Conservation (phyloP, 1,140 invertebrate genomes). For the Gonatopus flavifemur region DNA sequence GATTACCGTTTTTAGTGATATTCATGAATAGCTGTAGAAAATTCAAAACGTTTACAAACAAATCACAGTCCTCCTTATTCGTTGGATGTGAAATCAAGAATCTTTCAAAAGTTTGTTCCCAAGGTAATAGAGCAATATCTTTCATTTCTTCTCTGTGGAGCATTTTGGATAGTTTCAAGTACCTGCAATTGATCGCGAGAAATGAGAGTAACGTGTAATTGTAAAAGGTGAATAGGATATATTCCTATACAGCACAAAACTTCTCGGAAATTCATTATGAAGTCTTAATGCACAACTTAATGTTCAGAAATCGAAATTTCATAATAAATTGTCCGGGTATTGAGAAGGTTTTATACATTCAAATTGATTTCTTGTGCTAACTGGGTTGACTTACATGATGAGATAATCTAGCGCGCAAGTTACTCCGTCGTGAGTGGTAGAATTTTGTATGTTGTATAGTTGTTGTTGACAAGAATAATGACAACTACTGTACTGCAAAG, state of each 20-base stretch:
- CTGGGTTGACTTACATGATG: conserved; percentile 60
- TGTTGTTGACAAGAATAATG: conserved; percentile 56
- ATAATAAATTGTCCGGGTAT: too few species aligned
- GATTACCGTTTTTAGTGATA: conserved; percentile 28
- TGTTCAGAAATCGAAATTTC: too few species aligned
- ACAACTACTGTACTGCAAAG: conserved; percentile 55
- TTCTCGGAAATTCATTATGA: too few species aligned
- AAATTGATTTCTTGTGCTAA: background rate
- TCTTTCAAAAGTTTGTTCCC: conserved; percentile 61
- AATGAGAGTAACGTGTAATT: too few species aligned
- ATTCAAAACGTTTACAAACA: conserved; percentile 61
- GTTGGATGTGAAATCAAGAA: conserved; percentile 65
- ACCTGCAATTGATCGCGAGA: too few species aligned
- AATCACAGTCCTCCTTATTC: conserved; percentile 60
- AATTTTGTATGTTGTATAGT: conserved; percentile 64
- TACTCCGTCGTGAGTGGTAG: conserved; percentile 62
- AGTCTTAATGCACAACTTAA: too few species aligned
- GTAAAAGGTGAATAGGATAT: too few species aligned
- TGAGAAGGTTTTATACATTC: background rate
- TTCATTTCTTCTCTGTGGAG: conserved; percentile 31
- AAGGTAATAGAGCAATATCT: conserved; percentile 58
- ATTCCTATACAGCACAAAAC: too few species aligned
- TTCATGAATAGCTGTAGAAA: conserved; percentile 59
- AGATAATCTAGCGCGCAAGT: conserved; percentile 57
- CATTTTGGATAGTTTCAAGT: conserved; percentile 41